phyloP scores from a whole-genome alignment of 1,140 invertebrate species.

The Antheraea mylitta region DNA sequence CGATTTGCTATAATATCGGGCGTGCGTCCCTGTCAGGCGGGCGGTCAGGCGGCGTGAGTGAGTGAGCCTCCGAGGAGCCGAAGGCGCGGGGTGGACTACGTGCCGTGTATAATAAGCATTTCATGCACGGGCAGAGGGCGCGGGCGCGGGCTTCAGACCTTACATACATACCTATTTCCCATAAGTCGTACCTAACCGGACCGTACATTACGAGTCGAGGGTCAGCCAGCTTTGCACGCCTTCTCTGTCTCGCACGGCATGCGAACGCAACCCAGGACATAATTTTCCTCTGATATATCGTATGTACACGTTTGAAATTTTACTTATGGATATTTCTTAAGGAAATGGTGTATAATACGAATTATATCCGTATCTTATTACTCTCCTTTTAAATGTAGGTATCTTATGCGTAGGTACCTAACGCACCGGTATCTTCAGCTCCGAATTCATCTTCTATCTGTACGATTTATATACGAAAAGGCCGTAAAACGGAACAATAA shows the following conservation, averaged over 20 bases:
- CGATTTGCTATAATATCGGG: conserved; percentile 78
- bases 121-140: conserved; percentile 71
- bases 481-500: conserved; percentile 80
- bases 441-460: conserved; percentile 74
- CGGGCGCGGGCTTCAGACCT: conserved; percentile 58
- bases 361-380: not conserved
- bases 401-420: not conserved
- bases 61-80: conserved; percentile 45
- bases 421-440: conserved; percentile 26
- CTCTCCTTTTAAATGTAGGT: not conserved
- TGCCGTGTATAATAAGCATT: conserved; percentile 80
- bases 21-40: conserved; percentile 56
- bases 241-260: conserved; percentile 61
- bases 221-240: conserved; percentile 68
- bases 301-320: not conserved
- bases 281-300: conserved; percentile 74
- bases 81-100: conserved; percentile 63
- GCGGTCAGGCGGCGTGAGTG: conserved; percentile 32
- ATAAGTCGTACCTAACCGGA: conserved; percentile 79
- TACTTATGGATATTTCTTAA: too few relatives aligned
- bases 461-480: conserved; percentile 76
- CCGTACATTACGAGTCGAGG: conserved; percentile 79
- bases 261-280: conserved; percentile 44
- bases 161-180: conserved; percentile 72
- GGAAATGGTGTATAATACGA: too few relatives aligned